Conservation (phyloP, 30 jellyfish, hydroid and myxozoan species). For the Cassiopea xamachana region DNA sequence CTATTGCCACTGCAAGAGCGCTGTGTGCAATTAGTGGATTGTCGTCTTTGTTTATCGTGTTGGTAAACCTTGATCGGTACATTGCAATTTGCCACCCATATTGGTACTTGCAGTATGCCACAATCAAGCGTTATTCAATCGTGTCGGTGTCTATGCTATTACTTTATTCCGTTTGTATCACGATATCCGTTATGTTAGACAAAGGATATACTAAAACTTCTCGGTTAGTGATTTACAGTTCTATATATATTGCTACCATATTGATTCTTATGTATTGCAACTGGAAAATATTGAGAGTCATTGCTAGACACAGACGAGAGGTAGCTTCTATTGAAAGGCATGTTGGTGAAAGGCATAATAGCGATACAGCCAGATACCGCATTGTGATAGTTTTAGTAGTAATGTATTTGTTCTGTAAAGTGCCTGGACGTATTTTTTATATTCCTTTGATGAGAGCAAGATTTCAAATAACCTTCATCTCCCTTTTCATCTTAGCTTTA, state of each 20-base stretch:
- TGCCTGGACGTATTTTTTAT: neutral
- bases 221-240: neutral
- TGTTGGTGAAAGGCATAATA: neutral
- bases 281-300: neutral
- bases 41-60: conserved; percentile 12
- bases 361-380: neutral
- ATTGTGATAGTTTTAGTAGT: neutral
- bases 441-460: neutral
- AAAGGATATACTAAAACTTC: no score
- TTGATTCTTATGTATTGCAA: neutral
- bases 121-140: neutral
- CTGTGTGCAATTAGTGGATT: neutral
- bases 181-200: neutral
- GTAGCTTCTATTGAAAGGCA: neutral
- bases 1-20: no score
- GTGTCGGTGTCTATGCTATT: neutral
- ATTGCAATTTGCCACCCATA: conserved; percentile 35
- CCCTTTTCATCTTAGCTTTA: neutral
- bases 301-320: neutral
- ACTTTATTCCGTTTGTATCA: neutral
- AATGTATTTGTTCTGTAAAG: neutral
- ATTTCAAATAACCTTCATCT: neutral
- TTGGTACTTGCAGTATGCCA: conserved; percentile 2
- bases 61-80: conserved; percentile 19
- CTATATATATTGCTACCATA: neutral